Evolutionary conservation across 2,797 vertebrate species (phyloP).

Genomic region (Sebastiscus tertius): DNA sequence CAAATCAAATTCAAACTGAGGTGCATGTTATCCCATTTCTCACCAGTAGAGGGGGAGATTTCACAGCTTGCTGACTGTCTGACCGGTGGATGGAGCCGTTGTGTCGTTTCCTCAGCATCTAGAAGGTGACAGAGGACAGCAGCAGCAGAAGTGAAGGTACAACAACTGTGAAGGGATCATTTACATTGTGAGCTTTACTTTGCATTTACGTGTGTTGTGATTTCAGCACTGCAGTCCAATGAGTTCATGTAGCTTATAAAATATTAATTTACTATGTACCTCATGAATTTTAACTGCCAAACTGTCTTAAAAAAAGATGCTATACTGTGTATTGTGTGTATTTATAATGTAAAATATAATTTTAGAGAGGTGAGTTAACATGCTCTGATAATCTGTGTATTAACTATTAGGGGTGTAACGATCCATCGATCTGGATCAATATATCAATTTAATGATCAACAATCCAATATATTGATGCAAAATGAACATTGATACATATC

Average conservation of each 20-base stretch:
- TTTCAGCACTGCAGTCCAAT: background rate
- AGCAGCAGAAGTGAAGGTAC: background rate
- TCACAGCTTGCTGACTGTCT: constrained; percentile 95
- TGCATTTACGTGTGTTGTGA: background rate
- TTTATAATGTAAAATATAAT: background rate
- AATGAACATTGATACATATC: too few relatives aligned
- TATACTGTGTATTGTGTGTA: background rate
- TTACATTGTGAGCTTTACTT: background rate
- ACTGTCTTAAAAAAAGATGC: too few relatives aligned
- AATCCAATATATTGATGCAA: too few relatives aligned
- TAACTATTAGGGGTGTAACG: background rate
- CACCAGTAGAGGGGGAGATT: constrained; percentile 95
- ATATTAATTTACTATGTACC: too few relatives aligned
- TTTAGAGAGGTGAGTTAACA: background rate
- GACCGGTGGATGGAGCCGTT: constrained; percentile 89
- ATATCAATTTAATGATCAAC: too few relatives aligned
- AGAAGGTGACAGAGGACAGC: background rate
- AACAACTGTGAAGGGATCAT: background rate
- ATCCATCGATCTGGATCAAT: too few relatives aligned
- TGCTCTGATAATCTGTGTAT: background rate
- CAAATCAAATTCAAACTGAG: background rate
- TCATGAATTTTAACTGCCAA: too few relatives aligned
- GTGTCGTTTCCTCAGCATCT: constrained; percentile 92
- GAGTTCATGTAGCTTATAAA: too few relatives aligned
- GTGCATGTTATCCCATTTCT: constrained; percentile 38